phyloP scores from a whole-genome alignment of 2,113 vertebrate genomes.

The Chelonoidis abingdonii region DNA sequence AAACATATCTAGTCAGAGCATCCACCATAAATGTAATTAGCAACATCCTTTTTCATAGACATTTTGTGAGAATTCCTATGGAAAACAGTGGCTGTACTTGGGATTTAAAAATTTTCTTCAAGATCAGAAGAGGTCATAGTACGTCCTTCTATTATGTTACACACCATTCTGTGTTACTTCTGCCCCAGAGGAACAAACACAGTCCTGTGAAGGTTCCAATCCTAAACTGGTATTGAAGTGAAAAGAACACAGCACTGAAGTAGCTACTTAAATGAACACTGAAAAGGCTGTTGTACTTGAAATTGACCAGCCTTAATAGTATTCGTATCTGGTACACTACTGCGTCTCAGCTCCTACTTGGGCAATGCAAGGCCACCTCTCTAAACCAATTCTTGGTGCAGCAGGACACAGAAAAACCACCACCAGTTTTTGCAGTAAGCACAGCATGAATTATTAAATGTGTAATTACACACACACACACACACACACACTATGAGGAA shows the following conservation, averaged over 20 bases:
- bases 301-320: not conserved
- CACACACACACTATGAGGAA: accelerated
- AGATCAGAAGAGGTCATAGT: no score
- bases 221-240: no score
- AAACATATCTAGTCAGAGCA: no score
- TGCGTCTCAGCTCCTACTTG: not conserved
- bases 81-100: no score
- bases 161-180: no score
- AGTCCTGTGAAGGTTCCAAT: no score
- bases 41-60: no score
- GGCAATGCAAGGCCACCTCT: not conserved
- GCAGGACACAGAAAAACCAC: not conserved
- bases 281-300: not conserved
- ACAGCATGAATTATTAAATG: not conserved
- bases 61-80: no score
- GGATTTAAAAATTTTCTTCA: no score
- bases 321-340: not conserved
- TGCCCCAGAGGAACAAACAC: no score
- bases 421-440: not conserved
- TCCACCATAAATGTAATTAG: no score
- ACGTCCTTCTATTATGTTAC: no score
- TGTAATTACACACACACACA: not conserved
- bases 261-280: not conserved
- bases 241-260: not conserved
- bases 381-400: not conserved